Evolutionary conservation across 2,113 vertebrate genomes (phyloP).

Genomic region (Oplegnathus fasciatus): DNA sequence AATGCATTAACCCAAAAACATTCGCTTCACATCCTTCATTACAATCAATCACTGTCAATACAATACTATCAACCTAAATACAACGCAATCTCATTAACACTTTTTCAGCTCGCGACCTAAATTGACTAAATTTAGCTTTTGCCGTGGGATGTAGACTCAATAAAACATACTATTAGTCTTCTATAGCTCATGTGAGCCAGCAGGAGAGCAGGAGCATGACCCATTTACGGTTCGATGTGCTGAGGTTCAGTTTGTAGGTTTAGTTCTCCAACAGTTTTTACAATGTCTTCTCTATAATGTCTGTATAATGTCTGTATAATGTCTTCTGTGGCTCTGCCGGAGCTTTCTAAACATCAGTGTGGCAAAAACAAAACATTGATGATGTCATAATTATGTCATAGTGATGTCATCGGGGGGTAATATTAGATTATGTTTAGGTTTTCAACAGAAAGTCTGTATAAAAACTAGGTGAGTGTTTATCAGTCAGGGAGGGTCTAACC

Average conservation of each 20-base stretch:
- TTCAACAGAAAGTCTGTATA: too few relatives aligned
- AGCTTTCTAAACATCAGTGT: neutral
- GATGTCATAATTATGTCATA: too few relatives aligned
- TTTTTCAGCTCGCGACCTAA: conserved; percentile 35
- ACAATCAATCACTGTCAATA: conserved; percentile 6
- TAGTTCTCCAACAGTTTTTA: neutral
- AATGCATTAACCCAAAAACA: neutral
- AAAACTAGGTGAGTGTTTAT: neutral
- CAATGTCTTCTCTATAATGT: neutral
- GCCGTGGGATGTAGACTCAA: conserved; percentile 27
- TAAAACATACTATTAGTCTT: conserved; percentile 23
- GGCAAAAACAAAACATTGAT: too few relatives aligned
- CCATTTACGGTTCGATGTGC: conserved; percentile 1
- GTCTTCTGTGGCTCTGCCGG: neutral
- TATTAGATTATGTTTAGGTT: too few relatives aligned
- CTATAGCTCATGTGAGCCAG: neutral
- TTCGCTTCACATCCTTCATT: neutral
- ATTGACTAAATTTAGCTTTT: conserved; percentile 47
- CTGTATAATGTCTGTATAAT: neutral
- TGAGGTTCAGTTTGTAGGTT: neutral
- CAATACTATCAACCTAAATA: conserved; percentile 23
- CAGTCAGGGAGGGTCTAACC: neutral
- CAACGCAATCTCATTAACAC: conserved; percentile 24
- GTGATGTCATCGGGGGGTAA: too few relatives aligned
- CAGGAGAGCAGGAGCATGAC: conserved; percentile 8